Base-by-base conservation (phyloP, 2,113 vertebrate genomes). In the Cavia porcellus region DNA sequence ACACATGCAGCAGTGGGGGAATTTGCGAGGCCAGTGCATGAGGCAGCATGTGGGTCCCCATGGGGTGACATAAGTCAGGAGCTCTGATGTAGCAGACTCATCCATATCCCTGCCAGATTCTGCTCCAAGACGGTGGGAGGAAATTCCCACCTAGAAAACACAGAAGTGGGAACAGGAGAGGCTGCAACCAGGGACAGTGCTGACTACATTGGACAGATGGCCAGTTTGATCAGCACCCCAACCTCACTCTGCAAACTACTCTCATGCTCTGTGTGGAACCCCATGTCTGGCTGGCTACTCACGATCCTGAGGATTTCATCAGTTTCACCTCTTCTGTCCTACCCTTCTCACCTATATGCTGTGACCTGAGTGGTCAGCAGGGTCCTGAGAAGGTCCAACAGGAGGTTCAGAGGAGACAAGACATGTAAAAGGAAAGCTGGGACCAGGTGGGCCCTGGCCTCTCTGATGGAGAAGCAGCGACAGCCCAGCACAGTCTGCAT, bases 11-110 rank as follows among this genome's bases (percentile, higher is more conserved):
- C 70, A 28, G 11, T 1, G 50, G 28, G 3, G 3, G 42, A 61
- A 68, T 13, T 1, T 28, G 20, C 5, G 22, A 25, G 84, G 9
- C 13, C 28, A 15, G n/a, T 5, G 2, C 8, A 1, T 3, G 50
- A 28, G 8, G 19, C 28, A 7, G n/a, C 28, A 5, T 3, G 22
- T 1, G 13, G 25, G 14, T 13, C 45, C 24, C 70, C 8, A 5
- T 13, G 4, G 70, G 25, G 25, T 6, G 11, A 42, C n/a, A 8
- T 0, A 0, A 2, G 25, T 35, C 91, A 86, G 70, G 25, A 50
- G 28, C 4, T 4, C 11, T 20, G 0, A 5, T 3, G 32, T 0
- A 25, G 57, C 7, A 42, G 35, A 22, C 52, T 61, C 55, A 10
- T 7, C 35, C 14, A 32, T 15, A 50, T 38, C 1, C 15, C 45